Conservation (phyloP, 1,140 invertebrate species). For the Ylistrum balloti region DNA sequence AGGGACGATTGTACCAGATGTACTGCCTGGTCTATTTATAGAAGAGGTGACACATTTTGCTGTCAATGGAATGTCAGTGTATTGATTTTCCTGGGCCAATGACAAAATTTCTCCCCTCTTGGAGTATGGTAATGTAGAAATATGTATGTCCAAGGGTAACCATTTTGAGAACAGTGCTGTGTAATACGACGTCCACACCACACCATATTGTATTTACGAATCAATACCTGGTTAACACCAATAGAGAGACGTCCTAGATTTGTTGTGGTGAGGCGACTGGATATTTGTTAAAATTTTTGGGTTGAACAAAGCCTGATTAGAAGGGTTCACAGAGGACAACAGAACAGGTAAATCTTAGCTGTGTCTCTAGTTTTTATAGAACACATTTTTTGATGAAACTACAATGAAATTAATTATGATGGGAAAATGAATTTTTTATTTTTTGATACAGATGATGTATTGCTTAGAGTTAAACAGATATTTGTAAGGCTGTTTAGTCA, state of each 20-base stretch:
- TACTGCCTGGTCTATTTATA: neutral
- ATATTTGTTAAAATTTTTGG: neutral
- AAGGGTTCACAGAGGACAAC: too few species aligned
- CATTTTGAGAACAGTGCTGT: neutral
- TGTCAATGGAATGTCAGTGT: slow-evolving; percentile 18
- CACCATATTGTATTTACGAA: neutral
- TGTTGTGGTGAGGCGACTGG: neutral
- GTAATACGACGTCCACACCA: neutral
- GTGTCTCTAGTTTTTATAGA: too few species aligned
- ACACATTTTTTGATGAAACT: too few species aligned
- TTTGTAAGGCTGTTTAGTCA: too few species aligned
- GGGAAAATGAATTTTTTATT: too few species aligned
- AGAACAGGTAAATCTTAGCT: too few species aligned
- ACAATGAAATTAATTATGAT: too few species aligned
- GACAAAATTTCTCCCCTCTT: slow-evolving; percentile 31
- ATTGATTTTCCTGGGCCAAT: slow-evolving; percentile 20
- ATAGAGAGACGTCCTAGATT: neutral
- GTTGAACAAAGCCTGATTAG: neutral
- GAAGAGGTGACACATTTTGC: slow-evolving; percentile 21
- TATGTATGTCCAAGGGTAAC: neutral
- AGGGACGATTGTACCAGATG: neutral
- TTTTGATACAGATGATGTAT: too few species aligned
- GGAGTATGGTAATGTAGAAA: neutral
- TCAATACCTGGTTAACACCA: neutral
- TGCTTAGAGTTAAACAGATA: too few species aligned